Conservation (phyloP, 2,888 invertebrate species). For the Nemurella pictetii region DNA sequence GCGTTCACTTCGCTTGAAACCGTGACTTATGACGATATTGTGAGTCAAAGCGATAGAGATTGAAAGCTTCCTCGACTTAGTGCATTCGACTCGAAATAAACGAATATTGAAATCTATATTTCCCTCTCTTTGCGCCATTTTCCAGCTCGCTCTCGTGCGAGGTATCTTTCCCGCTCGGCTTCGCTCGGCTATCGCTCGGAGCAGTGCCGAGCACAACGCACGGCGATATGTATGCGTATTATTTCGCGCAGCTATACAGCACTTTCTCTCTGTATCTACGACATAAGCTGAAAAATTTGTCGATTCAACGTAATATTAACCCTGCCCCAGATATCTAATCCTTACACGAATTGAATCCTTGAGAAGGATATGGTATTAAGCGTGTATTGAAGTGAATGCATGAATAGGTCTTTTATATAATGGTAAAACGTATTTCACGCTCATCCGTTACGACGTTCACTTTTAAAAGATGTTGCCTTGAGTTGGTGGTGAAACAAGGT, state of each 20-base stretch:
- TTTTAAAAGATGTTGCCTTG: not conserved
- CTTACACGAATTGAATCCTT: not conserved
- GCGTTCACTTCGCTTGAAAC: not conserved
- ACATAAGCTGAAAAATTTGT: not conserved
- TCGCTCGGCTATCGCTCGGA: not conserved
- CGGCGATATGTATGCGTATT: not conserved
- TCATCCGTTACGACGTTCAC: not conserved
- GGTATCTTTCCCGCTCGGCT: not conserved
- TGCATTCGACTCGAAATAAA: conserved; percentile 3
- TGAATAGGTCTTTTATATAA: not conserved
- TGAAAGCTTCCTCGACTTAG: conserved; percentile 14
- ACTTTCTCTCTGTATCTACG: not conserved
- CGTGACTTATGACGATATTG: not conserved
- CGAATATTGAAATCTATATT: conserved; percentile 31
- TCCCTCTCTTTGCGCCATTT: not conserved
- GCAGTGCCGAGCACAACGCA: not conserved
- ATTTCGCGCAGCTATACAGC: not conserved
- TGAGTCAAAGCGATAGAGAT: not conserved
- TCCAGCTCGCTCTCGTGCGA: not conserved
- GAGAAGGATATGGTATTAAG: not conserved
- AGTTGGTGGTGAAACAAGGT: not conserved
- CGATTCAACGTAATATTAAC: not conserved
- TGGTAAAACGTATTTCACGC: not conserved
- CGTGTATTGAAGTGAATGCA: not conserved
- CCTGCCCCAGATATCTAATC: not conserved